Conservation (phyloP, 2,797 vertebrate genomes). For the Luscinia luscinia region DNA sequence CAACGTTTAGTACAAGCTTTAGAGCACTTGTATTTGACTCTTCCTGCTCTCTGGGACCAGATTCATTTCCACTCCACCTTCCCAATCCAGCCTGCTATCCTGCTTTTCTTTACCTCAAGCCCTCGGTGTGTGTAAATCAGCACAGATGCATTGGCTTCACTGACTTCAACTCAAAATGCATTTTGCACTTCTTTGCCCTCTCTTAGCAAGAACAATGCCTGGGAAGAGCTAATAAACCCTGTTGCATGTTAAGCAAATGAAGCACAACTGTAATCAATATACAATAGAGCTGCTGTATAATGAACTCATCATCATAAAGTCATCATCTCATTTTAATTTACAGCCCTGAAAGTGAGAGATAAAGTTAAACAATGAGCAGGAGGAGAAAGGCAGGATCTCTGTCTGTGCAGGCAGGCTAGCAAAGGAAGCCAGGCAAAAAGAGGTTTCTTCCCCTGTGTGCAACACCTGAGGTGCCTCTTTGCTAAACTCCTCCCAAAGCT, state of each 20-base stretch:
- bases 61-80: background rate
- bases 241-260: constrained; percentile 42
- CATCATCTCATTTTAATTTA: constrained; percentile 58
- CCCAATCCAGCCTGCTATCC: background rate
- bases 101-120: background rate
- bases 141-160: background rate
- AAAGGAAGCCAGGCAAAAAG: background rate
- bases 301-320: constrained; percentile 57
- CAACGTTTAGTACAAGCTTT: background rate
- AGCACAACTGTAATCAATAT: constrained; percentile 53
- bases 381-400: background rate
- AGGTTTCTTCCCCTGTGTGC: background rate
- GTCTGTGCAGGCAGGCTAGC: background rate
- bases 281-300: constrained; percentile 48
- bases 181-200: background rate
- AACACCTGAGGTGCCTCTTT: background rate
- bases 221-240: constrained; percentile 46
- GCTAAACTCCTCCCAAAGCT: background rate
- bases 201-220: constrained; percentile 42
- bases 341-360: constrained; percentile 50
- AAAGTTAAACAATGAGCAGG: constrained; percentile 55
- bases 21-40: background rate
- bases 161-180: background rate
- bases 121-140: background rate
- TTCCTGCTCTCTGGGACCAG: background rate